Base-by-base conservation (phyloP, 2,888 invertebrate species). In the Zaprionus lineosus region DNA sequence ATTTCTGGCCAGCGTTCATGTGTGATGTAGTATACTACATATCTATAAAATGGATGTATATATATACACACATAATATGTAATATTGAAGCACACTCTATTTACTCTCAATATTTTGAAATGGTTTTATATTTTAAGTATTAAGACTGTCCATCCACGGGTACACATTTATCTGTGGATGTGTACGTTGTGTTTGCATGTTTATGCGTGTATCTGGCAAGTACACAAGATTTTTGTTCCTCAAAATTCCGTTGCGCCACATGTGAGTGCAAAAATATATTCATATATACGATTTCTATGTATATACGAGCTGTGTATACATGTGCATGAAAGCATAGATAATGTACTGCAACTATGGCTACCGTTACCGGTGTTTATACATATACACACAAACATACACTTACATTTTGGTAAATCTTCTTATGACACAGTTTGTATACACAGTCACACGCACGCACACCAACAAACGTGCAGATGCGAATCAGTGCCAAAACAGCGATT, bases 231-330 rank as follows among this genome's bases (percentile, higher is more conserved):
- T 62, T 58, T 34, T 40, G 14, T 34, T 18, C 19, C 15, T 26
- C 39, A 41, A 48, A 56, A 70, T 69, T 70, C 70, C 66, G 69
- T 69, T 69, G 70, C 71, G 69, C 69, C 61, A 70, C 65, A 56
- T 69, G 47, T 34, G 31, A 55, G 36, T 43, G 50, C 55, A 55
- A 69, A 64, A 44, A 58, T 36, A 11, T 39, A n/a, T 56, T 5
- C 43, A 9, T 18, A 29, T 19, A 12, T 40, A 28, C 40, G 14
- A 8, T 29, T 43, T 36, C 26, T 29, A 31, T 24, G 24, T 24
- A 24, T 24, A n/a, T n/a, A 24, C 24, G n/a, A 24, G 24, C 24
- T 24, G 24, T 24, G 8, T 24, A n/a, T 24, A 24, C 8, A 24
- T 24, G 8, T 24, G 2, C 8, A 24, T n/a, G n/a, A n/a, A n/a